These are phyloP conservation scores for Lates japonicus DNA, from an alignment of 2,797 vertebrate genomes.

Conservation along the genomic window DNA sequence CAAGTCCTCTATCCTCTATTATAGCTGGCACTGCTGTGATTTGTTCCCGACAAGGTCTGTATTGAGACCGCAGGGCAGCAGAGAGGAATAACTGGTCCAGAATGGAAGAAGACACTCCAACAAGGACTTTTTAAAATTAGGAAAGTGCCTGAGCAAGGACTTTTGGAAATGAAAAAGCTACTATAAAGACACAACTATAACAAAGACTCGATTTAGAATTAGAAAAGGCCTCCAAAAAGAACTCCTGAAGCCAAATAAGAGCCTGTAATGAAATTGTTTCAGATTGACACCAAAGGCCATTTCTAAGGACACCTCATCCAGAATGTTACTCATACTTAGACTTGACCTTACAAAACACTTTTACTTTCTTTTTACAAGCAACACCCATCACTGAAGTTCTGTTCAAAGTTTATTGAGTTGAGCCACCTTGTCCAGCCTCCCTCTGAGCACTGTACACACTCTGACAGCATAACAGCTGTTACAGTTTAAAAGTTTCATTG, in stretches of 20 bases:
- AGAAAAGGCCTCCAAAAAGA: not conserved
- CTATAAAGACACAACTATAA: conserved; percentile 2
- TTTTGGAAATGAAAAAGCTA: conserved; percentile 35
- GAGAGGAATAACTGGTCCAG: conserved; percentile 28
- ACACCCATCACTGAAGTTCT: not conserved
- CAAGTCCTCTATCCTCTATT: conserved; percentile 26
- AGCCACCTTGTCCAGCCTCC: not conserved
- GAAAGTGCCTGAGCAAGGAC: conserved; percentile 48
- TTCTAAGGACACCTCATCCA: not conserved
- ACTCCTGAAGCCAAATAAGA: conserved; percentile 9
- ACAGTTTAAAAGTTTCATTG: conserved; percentile 14
- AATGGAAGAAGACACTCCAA: conserved; percentile 25
- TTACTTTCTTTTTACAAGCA: not conserved
- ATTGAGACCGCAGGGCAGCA: conserved; percentile 20
- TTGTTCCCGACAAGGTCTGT: conserved; percentile 43
- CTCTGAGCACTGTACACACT: not conserved
- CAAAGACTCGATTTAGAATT: conserved; percentile 18
- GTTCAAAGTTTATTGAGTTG: not conserved
- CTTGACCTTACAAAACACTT: not conserved
- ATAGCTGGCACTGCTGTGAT: conserved; percentile 40
- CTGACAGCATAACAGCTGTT: conserved; percentile 27
- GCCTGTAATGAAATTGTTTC: not conserved
- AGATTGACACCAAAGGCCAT: not conserved
- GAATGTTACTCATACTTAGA: not conserved
- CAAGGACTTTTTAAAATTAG: conserved; percentile 42